Percentiles rank a stretch among this genome's conserved stretches.
Conservation (phyloP, 2,888 invertebrate species). For the Euproctis similis region DNA sequence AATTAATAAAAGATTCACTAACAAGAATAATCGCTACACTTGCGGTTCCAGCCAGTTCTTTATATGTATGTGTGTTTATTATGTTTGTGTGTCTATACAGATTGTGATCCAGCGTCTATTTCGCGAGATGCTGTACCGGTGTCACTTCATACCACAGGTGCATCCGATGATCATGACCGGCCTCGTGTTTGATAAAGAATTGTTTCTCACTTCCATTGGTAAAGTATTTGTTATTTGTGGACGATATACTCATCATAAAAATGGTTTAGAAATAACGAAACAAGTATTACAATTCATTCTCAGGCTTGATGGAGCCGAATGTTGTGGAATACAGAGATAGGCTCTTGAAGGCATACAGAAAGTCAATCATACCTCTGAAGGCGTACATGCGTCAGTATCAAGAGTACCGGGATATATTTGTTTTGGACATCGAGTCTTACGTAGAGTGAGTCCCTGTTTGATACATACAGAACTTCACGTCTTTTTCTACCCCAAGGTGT, state of each 20-base stretch:
- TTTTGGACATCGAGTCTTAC: constrained; percentile 78
- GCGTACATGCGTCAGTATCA: constrained; percentile 84
- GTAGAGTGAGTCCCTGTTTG: constrained; percentile 82
- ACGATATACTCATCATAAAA: background rate
- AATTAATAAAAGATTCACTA: too few species aligned
- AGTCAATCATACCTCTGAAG: constrained; percentile 81
- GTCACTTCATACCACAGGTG: constrained; percentile 84
- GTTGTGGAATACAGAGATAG: constrained; percentile 73
- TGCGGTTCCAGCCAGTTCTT: too few species aligned
- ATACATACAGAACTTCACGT: too few species aligned
- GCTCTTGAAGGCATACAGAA: constrained; percentile 77
- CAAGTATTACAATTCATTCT: too few species aligned
- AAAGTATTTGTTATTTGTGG: constrained; percentile 2
- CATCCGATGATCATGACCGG: constrained; percentile 83
- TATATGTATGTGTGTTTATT: too few species aligned
- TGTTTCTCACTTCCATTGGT: constrained; percentile 85
- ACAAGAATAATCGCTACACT: too few species aligned
- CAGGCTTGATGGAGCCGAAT: constrained; percentile 62
- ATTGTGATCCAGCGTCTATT: constrained; percentile 78
- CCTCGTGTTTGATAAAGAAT: constrained; percentile 83
- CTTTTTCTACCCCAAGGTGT: too few species aligned
- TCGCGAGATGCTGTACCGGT: constrained; percentile 80
- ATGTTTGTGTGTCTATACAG: constrained; percentile 41
- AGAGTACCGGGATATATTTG: constrained; percentile 77
- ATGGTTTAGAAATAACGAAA: too few species aligned